Evolutionary conservation across 2,888 invertebrate species (phyloP).

Genomic region (Lithosia quadra): DNA sequence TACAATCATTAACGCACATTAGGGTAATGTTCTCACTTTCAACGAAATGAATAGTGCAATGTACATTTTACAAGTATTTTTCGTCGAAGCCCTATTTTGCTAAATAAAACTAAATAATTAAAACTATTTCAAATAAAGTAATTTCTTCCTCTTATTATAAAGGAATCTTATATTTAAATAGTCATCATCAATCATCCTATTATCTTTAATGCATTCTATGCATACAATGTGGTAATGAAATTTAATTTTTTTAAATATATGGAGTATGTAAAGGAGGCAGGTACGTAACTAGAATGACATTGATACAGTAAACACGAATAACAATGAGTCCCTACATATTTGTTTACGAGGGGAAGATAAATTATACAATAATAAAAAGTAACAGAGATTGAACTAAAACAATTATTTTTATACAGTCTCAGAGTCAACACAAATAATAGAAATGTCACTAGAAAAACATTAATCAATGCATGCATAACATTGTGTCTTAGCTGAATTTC

Average conservation of each 20-base stretch:
- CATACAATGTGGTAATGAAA: conserved; percentile 29
- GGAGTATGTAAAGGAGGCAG: conserved; percentile 22
- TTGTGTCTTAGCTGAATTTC: conserved; percentile 29
- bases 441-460: conserved; percentile 22
- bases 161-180: conserved; percentile 29
- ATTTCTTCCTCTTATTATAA: conserved; percentile 24
- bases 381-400: conserved; percentile 50
- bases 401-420: conserved; percentile 38
- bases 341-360: conserved; percentile 31
- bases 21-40: conserved; percentile 9
- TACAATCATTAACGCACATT: conserved; percentile 14
- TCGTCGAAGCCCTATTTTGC: conserved; percentile 34
- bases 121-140: conserved; percentile 34
- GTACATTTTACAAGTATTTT: conserved; percentile 17
- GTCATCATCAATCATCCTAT: conserved; percentile 23
- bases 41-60: conserved; percentile 20
- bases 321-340: conserved; percentile 40
- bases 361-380: conserved; percentile 44
- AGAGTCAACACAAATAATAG: conserved; percentile 37
- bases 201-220: conserved; percentile 25
- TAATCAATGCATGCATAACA: conserved; percentile 35
- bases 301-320: conserved; percentile 33
- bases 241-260: conserved; percentile 19
- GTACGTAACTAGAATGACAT: conserved; percentile 30
- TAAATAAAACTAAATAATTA: conserved; percentile 45